Evolutionary conservation across 2,113 vertebrate species (phyloP).

Genomic region (Rhinoptilus africanus): DNA sequence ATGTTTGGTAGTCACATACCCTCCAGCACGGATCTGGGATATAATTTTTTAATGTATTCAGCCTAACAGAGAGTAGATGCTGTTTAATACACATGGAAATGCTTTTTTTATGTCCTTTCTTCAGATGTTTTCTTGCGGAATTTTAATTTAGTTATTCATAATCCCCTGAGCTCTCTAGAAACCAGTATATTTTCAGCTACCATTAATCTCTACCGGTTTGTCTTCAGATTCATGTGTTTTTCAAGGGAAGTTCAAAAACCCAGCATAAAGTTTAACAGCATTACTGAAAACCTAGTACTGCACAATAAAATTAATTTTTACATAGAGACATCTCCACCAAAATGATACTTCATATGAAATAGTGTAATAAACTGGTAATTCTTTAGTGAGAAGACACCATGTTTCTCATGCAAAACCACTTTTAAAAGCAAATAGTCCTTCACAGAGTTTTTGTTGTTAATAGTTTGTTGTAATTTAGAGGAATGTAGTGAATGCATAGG

Average conservation of each 20-base stretch:
- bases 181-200: not conserved
- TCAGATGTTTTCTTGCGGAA: not conserved
- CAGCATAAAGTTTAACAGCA: not conserved
- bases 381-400: not conserved
- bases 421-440: not conserved
- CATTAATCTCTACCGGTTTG: not conserved
- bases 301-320: not conserved
- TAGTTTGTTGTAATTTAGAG: not conserved
- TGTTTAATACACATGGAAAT: conserved; percentile 2
- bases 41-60: conserved; percentile 1
- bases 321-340: not conserved
- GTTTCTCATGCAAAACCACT: not conserved
- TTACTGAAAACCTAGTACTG: not conserved
- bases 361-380: not conserved
- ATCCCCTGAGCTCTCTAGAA: not conserved
- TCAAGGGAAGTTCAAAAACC: not conserved
- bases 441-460: not conserved
- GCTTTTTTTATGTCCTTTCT: not conserved
- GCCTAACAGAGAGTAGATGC: not conserved
- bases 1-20: not conserved
- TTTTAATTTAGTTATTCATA: conserved; percentile 2
- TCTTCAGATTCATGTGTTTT: not conserved
- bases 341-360: not conserved
- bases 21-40: not conserved
- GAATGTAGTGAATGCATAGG: not conserved